These are phyloP conservation scores for Caenorhabditis virilis DNA, from an alignment of 2,888 invertebrate species.

Conservation along the genomic window DNA sequence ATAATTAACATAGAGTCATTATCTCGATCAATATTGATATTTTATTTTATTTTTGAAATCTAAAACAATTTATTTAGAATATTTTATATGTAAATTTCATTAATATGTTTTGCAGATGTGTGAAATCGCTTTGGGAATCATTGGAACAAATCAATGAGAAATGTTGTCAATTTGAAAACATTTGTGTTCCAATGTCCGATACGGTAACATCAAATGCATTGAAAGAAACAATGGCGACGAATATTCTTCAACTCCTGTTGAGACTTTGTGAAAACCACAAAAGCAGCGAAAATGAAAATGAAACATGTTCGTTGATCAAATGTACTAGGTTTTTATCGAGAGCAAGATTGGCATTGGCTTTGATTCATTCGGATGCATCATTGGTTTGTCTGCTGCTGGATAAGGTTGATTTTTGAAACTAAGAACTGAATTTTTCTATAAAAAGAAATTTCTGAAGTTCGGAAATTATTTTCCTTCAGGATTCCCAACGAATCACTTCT, in stretches of 20 bases:
- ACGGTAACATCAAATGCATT: constrained; percentile 7
- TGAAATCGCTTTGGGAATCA: constrained; percentile 27
- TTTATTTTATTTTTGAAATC: no score
- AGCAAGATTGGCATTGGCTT: constrained; percentile 41
- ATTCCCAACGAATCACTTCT: constrained; percentile 35
- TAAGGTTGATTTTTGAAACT: constrained; percentile 10
- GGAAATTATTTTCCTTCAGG: no score
- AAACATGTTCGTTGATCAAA: not conserved
- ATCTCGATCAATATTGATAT: no score
- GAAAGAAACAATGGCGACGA: constrained; percentile 27
- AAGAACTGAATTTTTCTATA: not conserved
- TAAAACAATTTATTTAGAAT: no score
- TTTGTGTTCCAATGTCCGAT: constrained; percentile 30
- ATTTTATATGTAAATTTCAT: no score
- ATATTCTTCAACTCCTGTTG: constrained; percentile 19
- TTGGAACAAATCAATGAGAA: constrained; percentile 29
- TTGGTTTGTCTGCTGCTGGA: constrained; percentile 38
- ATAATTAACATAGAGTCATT: no score
- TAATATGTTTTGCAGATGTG: constrained; percentile 13
- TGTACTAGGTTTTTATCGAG: constrained; percentile 12
- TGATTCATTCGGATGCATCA: constrained; percentile 44
- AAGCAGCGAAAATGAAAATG: constrained; percentile 1
- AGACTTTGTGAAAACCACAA: constrained; percentile 23
- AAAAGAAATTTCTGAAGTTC: no score
- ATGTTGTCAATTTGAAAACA: constrained; percentile 29